These are phyloP conservation scores for Oxygymnocypris stewartii DNA, from an alignment of 2,113 vertebrate species.

Conservation along the genomic window DNA sequence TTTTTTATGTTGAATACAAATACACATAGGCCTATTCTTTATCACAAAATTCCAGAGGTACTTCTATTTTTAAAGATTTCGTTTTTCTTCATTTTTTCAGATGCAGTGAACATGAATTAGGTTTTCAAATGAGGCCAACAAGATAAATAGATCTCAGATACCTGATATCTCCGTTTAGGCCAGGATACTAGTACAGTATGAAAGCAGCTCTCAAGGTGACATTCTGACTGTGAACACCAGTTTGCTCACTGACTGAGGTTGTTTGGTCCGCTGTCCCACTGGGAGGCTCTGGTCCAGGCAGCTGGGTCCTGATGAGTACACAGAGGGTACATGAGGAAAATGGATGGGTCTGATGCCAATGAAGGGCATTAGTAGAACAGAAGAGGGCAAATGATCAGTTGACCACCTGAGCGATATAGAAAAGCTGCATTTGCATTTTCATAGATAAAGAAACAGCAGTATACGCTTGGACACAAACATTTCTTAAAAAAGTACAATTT, in stretches of 20 bases:
- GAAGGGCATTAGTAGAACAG: conserved; percentile 8
- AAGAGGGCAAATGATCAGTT: not conserved
- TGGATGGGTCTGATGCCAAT: not conserved
- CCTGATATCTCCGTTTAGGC: not conserved
- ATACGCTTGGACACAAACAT: too few species aligned
- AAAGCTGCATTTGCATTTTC: not conserved
- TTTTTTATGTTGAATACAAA: not conserved
- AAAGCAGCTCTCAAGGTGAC: conserved; percentile 24
- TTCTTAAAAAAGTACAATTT: too few species aligned
- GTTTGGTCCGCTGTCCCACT: not conserved
- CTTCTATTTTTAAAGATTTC: not conserved
- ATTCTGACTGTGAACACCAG: not conserved
- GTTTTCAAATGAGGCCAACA: not conserved
- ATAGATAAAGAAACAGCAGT: not conserved
- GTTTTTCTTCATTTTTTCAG: not conserved
- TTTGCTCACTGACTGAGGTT: conserved; percentile 1
- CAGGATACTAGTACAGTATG: not conserved
- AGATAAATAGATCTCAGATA: not conserved
- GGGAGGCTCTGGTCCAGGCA: not conserved
- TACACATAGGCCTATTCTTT: not conserved
- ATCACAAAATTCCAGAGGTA: not conserved
- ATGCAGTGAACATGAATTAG: not conserved
- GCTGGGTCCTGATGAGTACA: conserved; percentile 2
- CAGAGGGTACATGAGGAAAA: conserved; percentile 6
- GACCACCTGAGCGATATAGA: not conserved